Conservation (phyloP, 2,888 invertebrate genomes). For the Saturnia japonica region DNA sequence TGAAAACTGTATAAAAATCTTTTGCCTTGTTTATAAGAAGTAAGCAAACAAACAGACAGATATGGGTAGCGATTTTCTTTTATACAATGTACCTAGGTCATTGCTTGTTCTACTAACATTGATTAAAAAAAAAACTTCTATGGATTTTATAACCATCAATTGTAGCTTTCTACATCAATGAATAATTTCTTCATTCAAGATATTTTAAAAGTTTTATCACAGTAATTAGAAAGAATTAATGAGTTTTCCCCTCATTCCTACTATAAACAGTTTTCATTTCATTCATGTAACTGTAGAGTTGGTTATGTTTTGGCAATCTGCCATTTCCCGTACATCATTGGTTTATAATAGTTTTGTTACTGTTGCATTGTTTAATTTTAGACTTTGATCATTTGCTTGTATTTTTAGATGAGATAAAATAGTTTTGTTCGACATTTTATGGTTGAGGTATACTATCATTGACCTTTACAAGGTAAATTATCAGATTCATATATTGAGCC, state of each 20-base stretch:
- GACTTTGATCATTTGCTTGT: background rate
- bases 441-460: background rate
- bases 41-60: too few relatives aligned
- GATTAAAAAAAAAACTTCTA: too few relatives aligned
- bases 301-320: conserved; percentile 33
- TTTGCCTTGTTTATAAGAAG: too few relatives aligned
- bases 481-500: background rate
- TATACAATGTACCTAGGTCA: too few relatives aligned
- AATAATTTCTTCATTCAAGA: background rate
- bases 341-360: conserved; percentile 19
- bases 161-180: background rate
- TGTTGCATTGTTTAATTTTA: conserved; percentile 17
- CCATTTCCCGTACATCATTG: conserved; percentile 39
- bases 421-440: background rate
- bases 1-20: too few relatives aligned
- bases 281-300: conserved; percentile 9
- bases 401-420: conserved; percentile 12
- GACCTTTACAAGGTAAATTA: background rate
- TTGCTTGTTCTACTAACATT: too few relatives aligned
- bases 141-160: background rate
- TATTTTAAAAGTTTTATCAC: background rate
- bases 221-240: background rate
- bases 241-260: background rate
- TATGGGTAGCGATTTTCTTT: too few relatives aligned
- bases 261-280: conserved; percentile 13